A percentile compares a stretch with the other conserved stretches of the same genome.
These are phyloP conservation scores for Epizoanthus ramosus DNA, from an alignment of 92 coral and sea anemone species.

Conservation along the genomic window DNA sequence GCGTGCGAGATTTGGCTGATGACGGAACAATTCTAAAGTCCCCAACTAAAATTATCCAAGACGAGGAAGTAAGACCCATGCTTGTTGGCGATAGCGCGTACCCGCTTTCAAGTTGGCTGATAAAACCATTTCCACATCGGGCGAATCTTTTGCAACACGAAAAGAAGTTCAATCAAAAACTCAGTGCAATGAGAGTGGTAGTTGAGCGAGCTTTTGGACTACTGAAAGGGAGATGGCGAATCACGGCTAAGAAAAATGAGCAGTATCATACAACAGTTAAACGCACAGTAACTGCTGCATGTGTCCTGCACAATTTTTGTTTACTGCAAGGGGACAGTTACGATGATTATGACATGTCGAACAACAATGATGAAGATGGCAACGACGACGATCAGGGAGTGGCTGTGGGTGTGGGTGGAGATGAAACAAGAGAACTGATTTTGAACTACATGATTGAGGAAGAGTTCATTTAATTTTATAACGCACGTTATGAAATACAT, in stretches of 20 bases:
- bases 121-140: conserved; percentile 46
- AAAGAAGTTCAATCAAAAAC: conserved; percentile 32
- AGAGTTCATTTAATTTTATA: conserved; percentile 28
- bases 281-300: conserved; percentile 31
- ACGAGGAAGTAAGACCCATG: conserved; percentile 50
- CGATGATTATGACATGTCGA: conserved; percentile 23
- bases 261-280: conserved; percentile 34
- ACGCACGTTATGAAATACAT: conserved; percentile 9
- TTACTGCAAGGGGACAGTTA: conserved; percentile 43
- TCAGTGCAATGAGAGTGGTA: conserved; percentile 31
- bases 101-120: conserved; percentile 43
- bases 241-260: conserved; percentile 29
- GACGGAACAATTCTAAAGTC: conserved; percentile 42
- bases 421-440: conserved; percentile 35
- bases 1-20: conserved; percentile 47
- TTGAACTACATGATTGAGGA: conserved; percentile 28
- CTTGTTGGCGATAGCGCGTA: conserved; percentile 66
- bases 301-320: conserved; percentile 40
- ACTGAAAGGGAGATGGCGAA: conserved; percentile 48
- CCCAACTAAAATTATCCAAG: conserved; percentile 44
- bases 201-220: conserved; percentile 49
- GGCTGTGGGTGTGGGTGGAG: conserved; percentile 29
- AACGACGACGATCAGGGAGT: conserved; percentile 31
- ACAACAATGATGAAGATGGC: conserved; percentile 28
- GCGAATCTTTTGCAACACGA: conserved; percentile 35